Evolutionary conservation across 2,113 vertebrate genomes (phyloP).

Genomic region (Tamias sibiricus): DNA sequence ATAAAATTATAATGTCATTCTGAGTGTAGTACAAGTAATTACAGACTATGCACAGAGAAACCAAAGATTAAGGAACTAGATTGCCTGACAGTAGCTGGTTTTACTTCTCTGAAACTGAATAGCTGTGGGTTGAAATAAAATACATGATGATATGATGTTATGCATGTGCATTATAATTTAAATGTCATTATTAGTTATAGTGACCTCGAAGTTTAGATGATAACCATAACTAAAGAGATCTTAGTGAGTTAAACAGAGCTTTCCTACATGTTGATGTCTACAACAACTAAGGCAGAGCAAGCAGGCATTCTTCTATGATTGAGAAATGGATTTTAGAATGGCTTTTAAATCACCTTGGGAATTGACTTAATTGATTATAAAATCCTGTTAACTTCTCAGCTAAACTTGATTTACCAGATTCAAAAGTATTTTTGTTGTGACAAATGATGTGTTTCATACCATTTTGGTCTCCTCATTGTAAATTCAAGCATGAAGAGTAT

Average conservation of each 20-base stretch:
- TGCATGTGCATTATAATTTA: background rate
- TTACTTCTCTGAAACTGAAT: constrained; percentile 18
- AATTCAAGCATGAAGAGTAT: background rate
- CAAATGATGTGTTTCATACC: background rate
- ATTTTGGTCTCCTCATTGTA: background rate
- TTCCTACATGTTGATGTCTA: background rate
- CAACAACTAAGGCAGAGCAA: background rate
- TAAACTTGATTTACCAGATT: background rate
- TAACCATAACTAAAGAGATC: background rate
- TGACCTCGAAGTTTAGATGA: constrained; percentile 24
- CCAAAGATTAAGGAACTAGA: constrained; percentile 44
- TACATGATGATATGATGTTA: background rate
- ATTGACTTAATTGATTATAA: background rate
- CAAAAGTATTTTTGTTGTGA: background rate
- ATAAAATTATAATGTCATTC: constrained; percentile 48
- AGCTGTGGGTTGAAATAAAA: constrained; percentile 52
- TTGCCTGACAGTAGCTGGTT: constrained; percentile 37
- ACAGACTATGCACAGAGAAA: constrained; percentile 52
- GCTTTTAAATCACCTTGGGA: background rate
- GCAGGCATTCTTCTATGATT: background rate
- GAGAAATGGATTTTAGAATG: background rate
- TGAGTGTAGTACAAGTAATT: constrained; percentile 60
- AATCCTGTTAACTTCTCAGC: background rate
- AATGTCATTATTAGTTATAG: constrained; percentile 26
- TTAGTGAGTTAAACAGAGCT: background rate